Conservation (phyloP, 2,113 vertebrate species). For the Sterna hirundo region DNA sequence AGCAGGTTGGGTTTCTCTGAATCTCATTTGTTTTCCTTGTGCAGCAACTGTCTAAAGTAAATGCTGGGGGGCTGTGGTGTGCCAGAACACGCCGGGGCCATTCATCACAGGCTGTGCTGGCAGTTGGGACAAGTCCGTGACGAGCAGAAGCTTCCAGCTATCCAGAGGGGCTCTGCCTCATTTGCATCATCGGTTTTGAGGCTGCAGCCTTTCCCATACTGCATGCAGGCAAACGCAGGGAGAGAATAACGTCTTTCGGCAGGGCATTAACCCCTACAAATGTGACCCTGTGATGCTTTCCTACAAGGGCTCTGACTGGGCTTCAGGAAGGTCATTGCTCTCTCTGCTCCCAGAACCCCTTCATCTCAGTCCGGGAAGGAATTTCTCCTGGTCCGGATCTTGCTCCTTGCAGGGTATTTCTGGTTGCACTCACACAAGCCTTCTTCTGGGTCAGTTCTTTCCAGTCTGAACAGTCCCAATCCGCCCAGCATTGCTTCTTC, state of each 20-base stretch:
- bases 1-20: constrained; percentile 39
- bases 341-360: not conserved
- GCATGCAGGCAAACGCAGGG: not conserved
- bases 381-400: not conserved
- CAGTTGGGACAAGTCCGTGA: not conserved
- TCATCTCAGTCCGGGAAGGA: not conserved
- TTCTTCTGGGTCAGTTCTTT: not conserved
- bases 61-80: not conserved
- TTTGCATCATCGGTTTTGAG: not conserved
- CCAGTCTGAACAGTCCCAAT: not conserved
- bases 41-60: not conserved
- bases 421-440: not conserved
- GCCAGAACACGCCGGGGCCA: not conserved
- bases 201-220: not conserved
- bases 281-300: not conserved
- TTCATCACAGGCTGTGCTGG: not conserved
- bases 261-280: not conserved
- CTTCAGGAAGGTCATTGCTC: not conserved
- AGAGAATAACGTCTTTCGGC: not conserved
- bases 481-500: not conserved
- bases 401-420: not conserved
- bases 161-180: not conserved
- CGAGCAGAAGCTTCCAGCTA: not conserved
- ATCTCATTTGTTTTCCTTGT: constrained; percentile 36
- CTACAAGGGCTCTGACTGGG: not conserved